A percentile compares a stretch with the other conserved stretches of the same genome.
Evolutionary conservation across 2,888 invertebrate genomes (phyloP).

Genomic region (Agrotis clavis): DNA sequence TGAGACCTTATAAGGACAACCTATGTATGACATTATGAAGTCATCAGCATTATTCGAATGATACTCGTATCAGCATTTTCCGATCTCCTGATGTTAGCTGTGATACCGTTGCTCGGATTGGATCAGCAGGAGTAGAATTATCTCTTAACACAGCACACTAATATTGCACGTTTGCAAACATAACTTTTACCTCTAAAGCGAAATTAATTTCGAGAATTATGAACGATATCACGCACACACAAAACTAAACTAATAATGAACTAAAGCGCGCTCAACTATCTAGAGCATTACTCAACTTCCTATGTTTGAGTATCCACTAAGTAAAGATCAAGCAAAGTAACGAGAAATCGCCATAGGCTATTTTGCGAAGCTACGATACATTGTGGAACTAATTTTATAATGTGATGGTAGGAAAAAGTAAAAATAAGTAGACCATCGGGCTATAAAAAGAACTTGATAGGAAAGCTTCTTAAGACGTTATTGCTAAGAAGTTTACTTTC

Average conservation of each 20-base stretch:
- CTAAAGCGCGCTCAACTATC: constrained; percentile 46
- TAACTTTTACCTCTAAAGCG: constrained; percentile 7
- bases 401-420: constrained; percentile 23
- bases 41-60: too few species aligned
- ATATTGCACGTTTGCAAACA: constrained; percentile 2
- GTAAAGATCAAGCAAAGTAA: constrained; percentile 59
- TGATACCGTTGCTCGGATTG: too few species aligned
- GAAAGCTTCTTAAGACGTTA: not conserved
- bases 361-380: constrained; percentile 39
- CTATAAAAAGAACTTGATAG: constrained; percentile 13
- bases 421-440: constrained; percentile 5
- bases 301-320: constrained; percentile 58
- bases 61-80: too few species aligned
- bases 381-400: constrained; percentile 57
- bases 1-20: too few species aligned
- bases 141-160: not conserved
- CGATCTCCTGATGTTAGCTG: too few species aligned
- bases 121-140: too few species aligned
- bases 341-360: constrained; percentile 58
- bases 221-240: constrained; percentile 34
- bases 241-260: constrained; percentile 62
- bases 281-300: constrained; percentile 56
- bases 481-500: not conserved
- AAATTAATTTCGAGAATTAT: constrained; percentile 51
- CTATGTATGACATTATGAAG: too few species aligned